Percentiles rank a stretch among this genome's conserved stretches.
Evolutionary conservation across 92 coral and sea anemone genomes (phyloP).

Genomic region (Chrysogorgia sp.): DNA sequence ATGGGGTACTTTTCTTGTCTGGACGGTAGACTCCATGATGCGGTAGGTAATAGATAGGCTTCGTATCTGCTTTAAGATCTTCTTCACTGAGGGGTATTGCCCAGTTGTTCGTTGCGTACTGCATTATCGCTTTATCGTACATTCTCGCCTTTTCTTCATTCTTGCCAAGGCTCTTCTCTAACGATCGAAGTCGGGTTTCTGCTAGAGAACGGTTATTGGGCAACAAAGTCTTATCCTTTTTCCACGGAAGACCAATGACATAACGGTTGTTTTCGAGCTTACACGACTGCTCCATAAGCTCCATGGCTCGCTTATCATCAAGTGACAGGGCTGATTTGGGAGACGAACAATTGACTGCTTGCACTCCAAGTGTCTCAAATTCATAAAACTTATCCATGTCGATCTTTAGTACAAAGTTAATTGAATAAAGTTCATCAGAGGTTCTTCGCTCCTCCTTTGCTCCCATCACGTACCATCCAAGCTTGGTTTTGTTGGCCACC

Average conservation of each 20-base stretch:
- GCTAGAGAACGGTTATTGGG: conserved; percentile 53
- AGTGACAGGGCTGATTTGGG: conserved; percentile 38
- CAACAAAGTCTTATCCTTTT: conserved; percentile 31
- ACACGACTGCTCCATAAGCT: conserved; percentile 48
- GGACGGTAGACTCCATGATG: too few species aligned
- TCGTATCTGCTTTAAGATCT: conserved; percentile 15
- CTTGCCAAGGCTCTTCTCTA: conserved; percentile 44
- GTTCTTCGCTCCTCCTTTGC: too few species aligned
- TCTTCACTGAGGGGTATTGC: conserved; percentile 40
- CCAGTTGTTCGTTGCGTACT: conserved; percentile 37
- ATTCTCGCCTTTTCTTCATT: conserved; percentile 38
- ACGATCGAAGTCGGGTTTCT: conserved; percentile 35
- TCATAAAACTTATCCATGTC: conserved; percentile 43
- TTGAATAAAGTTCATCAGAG: too few species aligned
- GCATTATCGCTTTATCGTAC: conserved; percentile 41
- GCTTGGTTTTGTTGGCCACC: too few species aligned
- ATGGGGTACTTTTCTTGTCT: conserved; percentile 52
- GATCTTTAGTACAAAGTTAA: conserved; percentile 6
- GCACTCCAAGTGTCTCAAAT: conserved; percentile 46
- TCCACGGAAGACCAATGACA: conserved; percentile 51
- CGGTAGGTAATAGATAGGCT: conserved; percentile 57
- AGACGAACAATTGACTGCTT: conserved; percentile 52
- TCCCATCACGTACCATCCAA: too few species aligned
- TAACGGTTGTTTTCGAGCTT: conserved; percentile 20
- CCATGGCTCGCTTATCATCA: conserved; percentile 54